These are phyloP conservation scores for Hystrix cristata DNA, from an alignment of 2,113 vertebrate species.

Conservation along the genomic window DNA sequence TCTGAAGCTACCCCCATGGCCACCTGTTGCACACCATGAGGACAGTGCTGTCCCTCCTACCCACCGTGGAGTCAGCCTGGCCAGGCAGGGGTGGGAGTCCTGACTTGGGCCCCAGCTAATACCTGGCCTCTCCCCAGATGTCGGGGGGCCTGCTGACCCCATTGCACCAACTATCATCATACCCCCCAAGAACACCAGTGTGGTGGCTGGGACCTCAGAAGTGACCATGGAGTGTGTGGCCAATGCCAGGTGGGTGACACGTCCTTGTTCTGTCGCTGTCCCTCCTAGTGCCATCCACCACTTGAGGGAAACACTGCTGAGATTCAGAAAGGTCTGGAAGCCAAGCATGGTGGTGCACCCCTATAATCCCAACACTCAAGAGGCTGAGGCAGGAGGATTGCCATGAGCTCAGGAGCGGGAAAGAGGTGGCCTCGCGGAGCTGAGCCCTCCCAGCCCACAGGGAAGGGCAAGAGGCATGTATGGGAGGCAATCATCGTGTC, in stretches of 20 bases:
- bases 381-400: neutral
- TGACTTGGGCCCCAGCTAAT: neutral
- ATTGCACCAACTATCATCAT: slow-evolving; percentile 97
- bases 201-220: slow-evolving; percentile 95
- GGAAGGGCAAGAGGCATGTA: accelerated
- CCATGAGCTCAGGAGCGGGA: neutral
- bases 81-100: neutral
- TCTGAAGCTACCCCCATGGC: neutral
- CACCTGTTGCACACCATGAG: accelerated
- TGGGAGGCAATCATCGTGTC: neutral
- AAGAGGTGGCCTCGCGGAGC: neutral
- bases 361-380: neutral
- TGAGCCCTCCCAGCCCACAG: accelerated
- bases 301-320: accelerated
- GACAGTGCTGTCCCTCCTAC: accelerated
- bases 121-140: slow-evolving; percentile 88
- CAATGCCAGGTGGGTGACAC: slow-evolving; percentile 92
- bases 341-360: accelerated
- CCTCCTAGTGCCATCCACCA: accelerated
- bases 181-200: slow-evolving; percentile 97
- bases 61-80: neutral
- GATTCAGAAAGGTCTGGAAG: neutral
- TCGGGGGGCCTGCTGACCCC: slow-evolving; percentile 96
- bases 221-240: slow-evolving; percentile 98
- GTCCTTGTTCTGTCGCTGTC: accelerated